A percentile compares a stretch with the other conserved stretches of the same genome.
Evolutionary conservation across 2,113 vertebrate genomes (phyloP).

Genomic region (Platycercus adscitus): DNA sequence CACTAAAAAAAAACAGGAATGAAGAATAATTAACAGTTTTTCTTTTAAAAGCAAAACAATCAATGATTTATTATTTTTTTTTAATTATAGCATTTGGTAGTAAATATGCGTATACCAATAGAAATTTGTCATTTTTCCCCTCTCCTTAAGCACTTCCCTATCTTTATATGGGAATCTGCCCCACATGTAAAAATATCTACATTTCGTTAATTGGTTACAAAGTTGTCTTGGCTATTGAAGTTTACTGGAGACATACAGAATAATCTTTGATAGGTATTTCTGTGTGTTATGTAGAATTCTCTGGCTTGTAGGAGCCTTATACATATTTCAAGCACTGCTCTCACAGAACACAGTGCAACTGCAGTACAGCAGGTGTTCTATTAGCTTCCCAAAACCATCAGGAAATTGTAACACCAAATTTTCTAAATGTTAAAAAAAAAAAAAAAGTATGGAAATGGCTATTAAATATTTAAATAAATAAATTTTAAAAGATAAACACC

Average conservation of each 20-base stretch:
- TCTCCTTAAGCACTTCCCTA: neutral
- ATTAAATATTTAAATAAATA: conserved; percentile 12
- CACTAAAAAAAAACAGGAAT: neutral
- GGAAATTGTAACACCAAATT: neutral
- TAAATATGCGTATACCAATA: neutral
- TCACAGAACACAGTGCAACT: neutral
- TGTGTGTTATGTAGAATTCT: neutral
- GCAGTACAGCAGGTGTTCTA: neutral
- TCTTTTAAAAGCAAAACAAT: neutral
- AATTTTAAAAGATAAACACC: neutral
- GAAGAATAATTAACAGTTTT: neutral
- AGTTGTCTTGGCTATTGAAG: neutral
- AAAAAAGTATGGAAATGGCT: neutral
- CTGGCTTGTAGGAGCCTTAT: neutral
- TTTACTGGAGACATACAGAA: neutral
- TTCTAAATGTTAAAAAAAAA: neutral
- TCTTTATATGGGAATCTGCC: neutral
- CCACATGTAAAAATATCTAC: neutral
- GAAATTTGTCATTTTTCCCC: neutral
- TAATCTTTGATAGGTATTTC: neutral
- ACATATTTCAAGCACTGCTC: neutral
- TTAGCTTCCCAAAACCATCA: neutral
- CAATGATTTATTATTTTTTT: neutral
- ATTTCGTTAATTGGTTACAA: neutral
- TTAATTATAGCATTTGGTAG: neutral